Conservation (phyloP, 2,888 invertebrate species). For the Eupithecia centaureata region DNA sequence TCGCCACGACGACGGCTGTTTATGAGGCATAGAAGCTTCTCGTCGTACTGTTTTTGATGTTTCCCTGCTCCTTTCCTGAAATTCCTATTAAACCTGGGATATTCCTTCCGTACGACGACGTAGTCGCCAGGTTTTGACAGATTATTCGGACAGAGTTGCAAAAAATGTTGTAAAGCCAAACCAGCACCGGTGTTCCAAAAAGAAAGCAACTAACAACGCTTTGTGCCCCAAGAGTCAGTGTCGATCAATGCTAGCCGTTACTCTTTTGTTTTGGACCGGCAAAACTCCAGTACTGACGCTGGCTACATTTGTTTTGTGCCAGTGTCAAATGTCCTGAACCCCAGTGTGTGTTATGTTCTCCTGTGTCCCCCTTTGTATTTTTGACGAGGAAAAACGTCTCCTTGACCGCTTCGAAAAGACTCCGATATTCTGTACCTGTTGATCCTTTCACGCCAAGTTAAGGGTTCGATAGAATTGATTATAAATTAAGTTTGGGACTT, state of each 20-base stretch:
- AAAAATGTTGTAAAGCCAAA: neutral
- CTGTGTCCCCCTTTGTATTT: conserved; percentile 30
- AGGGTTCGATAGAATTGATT: conserved; percentile 35
- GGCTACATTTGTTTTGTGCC: conserved; percentile 57
- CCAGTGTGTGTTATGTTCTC: conserved; percentile 36
- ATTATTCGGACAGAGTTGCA: neutral
- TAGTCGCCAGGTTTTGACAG: neutral
- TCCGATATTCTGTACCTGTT: conserved; percentile 39
- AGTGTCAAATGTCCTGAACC: conserved; percentile 59
- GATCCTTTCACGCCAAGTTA: conserved; percentile 35
- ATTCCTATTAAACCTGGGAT: too few relatives aligned
- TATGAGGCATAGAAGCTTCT: conserved; percentile 7
- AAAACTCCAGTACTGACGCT: conserved; percentile 37
- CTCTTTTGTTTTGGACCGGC: conserved; percentile 34
- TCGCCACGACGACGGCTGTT: neutral
- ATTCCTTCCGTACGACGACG: neutral
- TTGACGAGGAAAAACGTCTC: conserved; percentile 20
- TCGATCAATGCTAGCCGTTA: conserved; percentile 33
- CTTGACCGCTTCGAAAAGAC: conserved; percentile 16
- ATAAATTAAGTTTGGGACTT: conserved; percentile 39
- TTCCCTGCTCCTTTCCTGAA: conserved; percentile 12
- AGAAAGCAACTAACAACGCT: conserved; percentile 13
- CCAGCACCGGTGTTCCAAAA: neutral
- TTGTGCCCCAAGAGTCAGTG: conserved; percentile 34
- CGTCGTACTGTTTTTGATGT: conserved; percentile 16